These are phyloP conservation scores for Caenorhabditis plicata DNA, from an alignment of 2,888 invertebrate species.

Conservation along the genomic window DNA sequence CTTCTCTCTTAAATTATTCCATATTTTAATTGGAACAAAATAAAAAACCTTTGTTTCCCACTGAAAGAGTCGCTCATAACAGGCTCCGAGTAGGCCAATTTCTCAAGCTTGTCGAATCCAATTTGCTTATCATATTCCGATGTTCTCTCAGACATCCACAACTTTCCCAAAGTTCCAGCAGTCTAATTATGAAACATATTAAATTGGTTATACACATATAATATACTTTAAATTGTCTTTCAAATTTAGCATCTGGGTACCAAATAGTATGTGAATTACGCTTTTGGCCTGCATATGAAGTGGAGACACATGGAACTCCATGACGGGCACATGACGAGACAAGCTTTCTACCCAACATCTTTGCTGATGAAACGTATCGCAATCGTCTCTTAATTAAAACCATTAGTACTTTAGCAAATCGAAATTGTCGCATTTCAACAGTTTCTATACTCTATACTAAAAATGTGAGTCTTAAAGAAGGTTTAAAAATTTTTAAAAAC, in stretches of 20 bases:
- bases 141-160: constrained; percentile 44
- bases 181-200: constrained; percentile 30
- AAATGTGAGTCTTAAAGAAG: no score
- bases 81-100: constrained; percentile 45
- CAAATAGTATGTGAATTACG: constrained; percentile 61
- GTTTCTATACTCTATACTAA: no score
- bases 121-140: constrained; percentile 47
- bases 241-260: constrained; percentile 64
- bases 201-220: neutral
- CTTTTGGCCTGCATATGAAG: constrained; percentile 24
- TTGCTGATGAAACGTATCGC: no score
- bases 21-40: neutral
- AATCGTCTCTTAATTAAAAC: no score
- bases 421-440: no score
- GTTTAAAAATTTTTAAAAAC: no score
- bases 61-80: constrained; percentile 46
- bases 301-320: constrained; percentile 12
- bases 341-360: constrained; percentile 35
- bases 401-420: no score
- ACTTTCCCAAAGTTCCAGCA: constrained; percentile 49
- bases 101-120: constrained; percentile 53
- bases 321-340: constrained; percentile 15
- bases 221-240: constrained; percentile 59
- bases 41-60: constrained; percentile 52
- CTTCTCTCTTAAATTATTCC: constrained; percentile 72